Evolutionary conservation across 2,113 vertebrate species (phyloP), one percentile per base, ranked within the genome.

Genomic region (Meleagris gallopavo): DNA sequence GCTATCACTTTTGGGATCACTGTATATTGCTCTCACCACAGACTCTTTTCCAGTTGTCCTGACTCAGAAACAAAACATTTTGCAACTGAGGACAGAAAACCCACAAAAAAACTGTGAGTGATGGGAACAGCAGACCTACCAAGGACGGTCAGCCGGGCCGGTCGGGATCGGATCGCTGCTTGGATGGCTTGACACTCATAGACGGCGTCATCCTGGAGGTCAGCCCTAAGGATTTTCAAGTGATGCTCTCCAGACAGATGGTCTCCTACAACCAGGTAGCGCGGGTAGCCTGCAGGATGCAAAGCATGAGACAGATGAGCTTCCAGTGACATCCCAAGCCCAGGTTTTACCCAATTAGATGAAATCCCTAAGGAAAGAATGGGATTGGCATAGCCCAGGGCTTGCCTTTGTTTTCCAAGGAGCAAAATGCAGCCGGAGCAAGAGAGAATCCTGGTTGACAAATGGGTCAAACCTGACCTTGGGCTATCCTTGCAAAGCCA

Each of bases 131-230:
- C 1, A 67, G 50, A 69, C 99, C 98, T 95, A 99, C 99, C 99
- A 2, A 99, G 98, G 36, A 99, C 99, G 0, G 99, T 99, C 92
- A 99, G 98, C 34, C 99, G 98, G 29, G 99, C 99, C 2, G 99
- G 98, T 69, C 99, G 96, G 78, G 99, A 99, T 75, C 99, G 98
- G 97, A 99, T 99, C 95, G 99, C 99, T 0, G 98, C 99, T 79
- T 99, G 99, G 93, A 99, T 99, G 75, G 99, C 99, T 97, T 99
- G 99, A 83, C 99, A 99, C 95, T 99, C 99, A 2, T 99, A 99
- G 78, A 99, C 98, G 0, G 99, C 99, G 0, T 99, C 99, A 36
- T 99, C 99, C 88, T 98, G 98, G 60, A 99, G 98, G 92, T 99
- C 99, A 3, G 99, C 99, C 22, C 98, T 96, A 93, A 99, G 98